phyloP scores from a whole-genome alignment of 1,140 invertebrate species.

The Trissolcus basalis region DNA sequence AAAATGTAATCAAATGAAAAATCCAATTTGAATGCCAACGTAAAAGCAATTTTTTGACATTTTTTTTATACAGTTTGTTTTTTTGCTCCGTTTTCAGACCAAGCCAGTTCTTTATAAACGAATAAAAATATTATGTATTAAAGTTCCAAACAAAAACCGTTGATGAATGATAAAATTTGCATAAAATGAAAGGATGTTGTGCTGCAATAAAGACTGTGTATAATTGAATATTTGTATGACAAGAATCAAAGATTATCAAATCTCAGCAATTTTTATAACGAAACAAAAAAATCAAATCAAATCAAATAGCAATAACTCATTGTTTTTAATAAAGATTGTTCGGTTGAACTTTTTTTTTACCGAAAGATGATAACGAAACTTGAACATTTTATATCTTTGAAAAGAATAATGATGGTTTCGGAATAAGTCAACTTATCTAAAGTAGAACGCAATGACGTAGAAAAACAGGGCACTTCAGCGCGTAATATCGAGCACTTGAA shows the following conservation, averaged over 20 bases:
- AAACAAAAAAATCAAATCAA: neutral
- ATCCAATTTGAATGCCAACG: neutral
- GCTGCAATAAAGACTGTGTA: neutral
- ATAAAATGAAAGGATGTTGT: too few relatives aligned
- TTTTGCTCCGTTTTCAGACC: neutral
- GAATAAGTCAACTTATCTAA: slow-evolving; percentile 27
- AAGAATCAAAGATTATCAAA: neutral
- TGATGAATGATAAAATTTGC: too few relatives aligned
- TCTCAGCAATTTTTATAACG: too few relatives aligned
- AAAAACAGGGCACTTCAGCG: slow-evolving; percentile 31
- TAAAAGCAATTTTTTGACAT: neutral
- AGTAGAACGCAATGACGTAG: slow-evolving; percentile 32
- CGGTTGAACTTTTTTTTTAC: neutral
- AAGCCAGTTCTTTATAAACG: neutral
- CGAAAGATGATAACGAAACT: neutral
- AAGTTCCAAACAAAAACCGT: too few relatives aligned
- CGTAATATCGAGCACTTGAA: slow-evolving; percentile 41
- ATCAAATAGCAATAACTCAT: neutral
- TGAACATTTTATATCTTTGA: neutral
- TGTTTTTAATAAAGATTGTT: neutral
- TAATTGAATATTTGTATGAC: slow-evolving; percentile 28
- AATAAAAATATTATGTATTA: too few relatives aligned
- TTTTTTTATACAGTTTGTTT: neutral
- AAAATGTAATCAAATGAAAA: slow-evolving; percentile 10
- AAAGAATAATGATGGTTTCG: slow-evolving; percentile 11